Evolutionary conservation across 2,888 invertebrate genomes (phyloP), one percentile per base, ranked within the genome.

Genomic region (Drosophila conformis): DNA sequence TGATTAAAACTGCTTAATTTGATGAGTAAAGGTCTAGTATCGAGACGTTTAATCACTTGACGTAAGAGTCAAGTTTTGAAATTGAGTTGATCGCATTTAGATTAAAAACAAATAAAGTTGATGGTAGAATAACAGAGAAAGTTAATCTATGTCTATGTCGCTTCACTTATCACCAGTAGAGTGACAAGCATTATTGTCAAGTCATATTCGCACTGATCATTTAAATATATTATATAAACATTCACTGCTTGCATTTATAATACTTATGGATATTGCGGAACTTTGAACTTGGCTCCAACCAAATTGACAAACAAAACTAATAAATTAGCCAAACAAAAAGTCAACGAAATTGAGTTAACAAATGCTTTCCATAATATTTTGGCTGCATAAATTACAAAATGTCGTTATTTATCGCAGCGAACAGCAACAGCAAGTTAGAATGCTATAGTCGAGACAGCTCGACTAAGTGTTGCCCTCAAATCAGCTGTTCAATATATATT

Each of bases 281-380:
- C 76, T 81, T 69, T 81, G 63, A 83, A 76, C 82, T 78, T 78
- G 76, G 51, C 25, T 56, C 15, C 10, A 63, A 76, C 58, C 52
- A 78, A 46, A 54, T 74, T 74, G 57, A 25, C 46, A 66, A 76
- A 61, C 51, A 31, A 36, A 31, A 10, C 54, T 51, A 31, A 70
- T 70, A 38, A 70, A 29, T 60, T 54, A 58, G 11, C 33, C 38
- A 48, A 62, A 51, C 29, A 51, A 51, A 54, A 35, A 36, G 36
- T 18, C 60, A 67, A 59, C 53, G 15, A 70, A 65, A 51, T 46
- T 46, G 33, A 54, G 46, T 72, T 71, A 46, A 36, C 40, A 72
- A 66, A 78, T 57, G 31, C 56, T 54, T 76, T 60, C 21, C 52
- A 51, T 53, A 56, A 25, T 58, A 49, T 59, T 58, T 58, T 36